A percentile compares a stretch with the other conserved stretches of the same genome.
These are phyloP conservation scores for Pterocles burchelli DNA, from an alignment of 2,113 vertebrate genomes.

Conservation along the genomic window DNA sequence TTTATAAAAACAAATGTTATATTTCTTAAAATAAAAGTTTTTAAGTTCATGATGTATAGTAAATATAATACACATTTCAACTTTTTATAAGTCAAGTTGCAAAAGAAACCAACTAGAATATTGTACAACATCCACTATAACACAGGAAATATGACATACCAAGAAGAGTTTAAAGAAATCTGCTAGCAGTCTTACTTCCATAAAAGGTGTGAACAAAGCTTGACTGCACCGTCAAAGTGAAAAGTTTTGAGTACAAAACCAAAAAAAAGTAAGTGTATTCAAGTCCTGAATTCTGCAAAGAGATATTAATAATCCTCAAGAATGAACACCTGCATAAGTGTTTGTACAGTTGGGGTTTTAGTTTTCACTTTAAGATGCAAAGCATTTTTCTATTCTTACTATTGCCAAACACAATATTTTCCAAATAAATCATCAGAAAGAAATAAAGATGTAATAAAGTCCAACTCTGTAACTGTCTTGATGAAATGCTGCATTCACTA, in stretches of 20 bases:
- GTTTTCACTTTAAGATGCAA: not conserved
- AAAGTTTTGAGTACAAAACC: not conserved
- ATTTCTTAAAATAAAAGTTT: not conserved
- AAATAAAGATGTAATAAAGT: not conserved
- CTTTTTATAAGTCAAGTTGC: not conserved
- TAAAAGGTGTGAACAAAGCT: not conserved
- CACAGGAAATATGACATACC: not conserved
- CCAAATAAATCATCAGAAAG: not conserved
- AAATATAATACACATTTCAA: not conserved
- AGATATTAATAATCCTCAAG: not conserved
- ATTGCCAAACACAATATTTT: conserved; percentile 1
- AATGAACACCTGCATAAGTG: not conserved
- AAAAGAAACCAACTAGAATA: not conserved
- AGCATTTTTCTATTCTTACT: not conserved
- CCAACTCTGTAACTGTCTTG: not conserved
- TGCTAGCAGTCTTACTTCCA: not conserved
- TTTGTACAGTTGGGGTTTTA: not conserved
- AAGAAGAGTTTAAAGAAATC: not conserved
- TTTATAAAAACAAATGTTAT: not conserved
- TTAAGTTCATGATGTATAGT: not conserved
- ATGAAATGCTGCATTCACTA: not conserved
- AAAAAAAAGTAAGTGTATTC: not conserved
- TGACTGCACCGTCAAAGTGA: not conserved
- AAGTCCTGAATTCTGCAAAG: not conserved
- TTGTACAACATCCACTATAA: not conserved